These are phyloP conservation scores for Trachemys scripta DNA, from an alignment of 2,113 vertebrate genomes.

Conservation along the genomic window DNA sequence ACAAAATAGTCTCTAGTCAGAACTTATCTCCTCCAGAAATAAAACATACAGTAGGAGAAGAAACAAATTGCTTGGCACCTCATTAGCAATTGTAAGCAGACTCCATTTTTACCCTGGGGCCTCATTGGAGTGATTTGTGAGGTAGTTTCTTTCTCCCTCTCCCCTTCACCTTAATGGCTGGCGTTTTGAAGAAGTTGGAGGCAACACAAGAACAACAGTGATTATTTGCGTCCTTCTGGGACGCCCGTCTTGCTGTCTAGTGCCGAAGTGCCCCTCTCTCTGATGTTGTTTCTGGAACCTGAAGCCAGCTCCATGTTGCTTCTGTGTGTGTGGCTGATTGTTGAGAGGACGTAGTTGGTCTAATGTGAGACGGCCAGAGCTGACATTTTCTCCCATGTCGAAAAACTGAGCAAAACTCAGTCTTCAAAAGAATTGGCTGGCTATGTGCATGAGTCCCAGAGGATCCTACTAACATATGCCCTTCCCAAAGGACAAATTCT, in stretches of 20 bases:
- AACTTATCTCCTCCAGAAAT: constrained; percentile 57
- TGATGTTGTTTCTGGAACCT: constrained; percentile 68
- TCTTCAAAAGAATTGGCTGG: not conserved
- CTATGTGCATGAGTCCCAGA: not conserved
- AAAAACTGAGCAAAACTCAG: not conserved
- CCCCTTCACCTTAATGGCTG: not conserved
- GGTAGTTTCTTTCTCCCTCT: constrained; percentile 42
- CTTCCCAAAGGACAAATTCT: not conserved
- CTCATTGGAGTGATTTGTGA: constrained; percentile 60
- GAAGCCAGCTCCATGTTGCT: not conserved
- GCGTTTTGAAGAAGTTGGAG: constrained; percentile 54
- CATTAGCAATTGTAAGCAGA: constrained; percentile 58
- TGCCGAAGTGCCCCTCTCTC: constrained; percentile 53
- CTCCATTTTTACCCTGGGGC: constrained; percentile 57
- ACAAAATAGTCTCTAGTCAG: constrained; percentile 38
- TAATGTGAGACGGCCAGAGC: not conserved
- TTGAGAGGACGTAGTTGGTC: not conserved
- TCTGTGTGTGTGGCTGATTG: constrained; percentile 35
- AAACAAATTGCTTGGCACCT: constrained; percentile 54
- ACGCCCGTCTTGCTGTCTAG: constrained; percentile 57
- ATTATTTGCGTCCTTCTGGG: constrained; percentile 61
- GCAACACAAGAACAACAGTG: constrained; percentile 72
- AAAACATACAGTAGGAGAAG: constrained; percentile 56
- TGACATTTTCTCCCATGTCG: not conserved
- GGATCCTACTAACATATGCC: not conserved